Percentiles rank a stretch among this genome's conserved stretches.
Conservation (phyloP, 2,888 invertebrate genomes). For the Heliconius charithonia region DNA sequence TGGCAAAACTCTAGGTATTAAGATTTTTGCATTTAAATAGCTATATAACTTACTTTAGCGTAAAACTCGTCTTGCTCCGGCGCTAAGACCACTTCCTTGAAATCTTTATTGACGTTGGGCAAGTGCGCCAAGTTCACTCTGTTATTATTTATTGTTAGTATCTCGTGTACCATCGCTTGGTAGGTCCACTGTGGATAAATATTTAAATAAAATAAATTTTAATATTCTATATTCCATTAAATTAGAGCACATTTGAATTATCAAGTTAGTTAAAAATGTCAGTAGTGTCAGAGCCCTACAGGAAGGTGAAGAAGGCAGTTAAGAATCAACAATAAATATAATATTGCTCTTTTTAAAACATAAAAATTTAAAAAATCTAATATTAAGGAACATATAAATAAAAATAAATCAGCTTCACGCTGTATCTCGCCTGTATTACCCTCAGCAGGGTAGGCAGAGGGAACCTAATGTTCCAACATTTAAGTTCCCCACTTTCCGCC, state of each 20-base stretch:
- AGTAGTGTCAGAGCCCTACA: too few relatives aligned
- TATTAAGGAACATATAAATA: too few relatives aligned
- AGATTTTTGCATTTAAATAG: not conserved
- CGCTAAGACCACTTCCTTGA: conserved; percentile 96
- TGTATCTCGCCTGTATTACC: too few relatives aligned
- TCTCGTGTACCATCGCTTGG: conserved; percentile 99
- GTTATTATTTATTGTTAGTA: conserved; percentile 96
- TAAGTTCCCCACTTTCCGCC: not conserved
- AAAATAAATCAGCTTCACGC: not conserved
- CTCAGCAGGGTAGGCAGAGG: not conserved
- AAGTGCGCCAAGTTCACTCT: conserved; percentile 94
- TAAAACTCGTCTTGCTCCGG: conserved; percentile 99
- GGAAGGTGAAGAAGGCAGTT: too few relatives aligned
- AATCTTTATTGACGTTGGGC: conserved; percentile 93
- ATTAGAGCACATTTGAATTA: too few relatives aligned
- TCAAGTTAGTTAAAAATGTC: too few relatives aligned
- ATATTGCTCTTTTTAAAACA: too few relatives aligned
- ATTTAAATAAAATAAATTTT: not conserved
- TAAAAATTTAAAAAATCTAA: too few relatives aligned
- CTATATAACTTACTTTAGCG: conserved; percentile 85
- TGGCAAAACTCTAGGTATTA: too few relatives aligned
- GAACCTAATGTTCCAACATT: not conserved
- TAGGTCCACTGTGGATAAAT: conserved; percentile 95
- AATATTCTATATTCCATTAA: too few relatives aligned
- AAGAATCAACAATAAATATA: too few relatives aligned